Evolutionary conservation across 2,797 vertebrate species (phyloP).

Genomic region (Squalus acanthias): DNA sequence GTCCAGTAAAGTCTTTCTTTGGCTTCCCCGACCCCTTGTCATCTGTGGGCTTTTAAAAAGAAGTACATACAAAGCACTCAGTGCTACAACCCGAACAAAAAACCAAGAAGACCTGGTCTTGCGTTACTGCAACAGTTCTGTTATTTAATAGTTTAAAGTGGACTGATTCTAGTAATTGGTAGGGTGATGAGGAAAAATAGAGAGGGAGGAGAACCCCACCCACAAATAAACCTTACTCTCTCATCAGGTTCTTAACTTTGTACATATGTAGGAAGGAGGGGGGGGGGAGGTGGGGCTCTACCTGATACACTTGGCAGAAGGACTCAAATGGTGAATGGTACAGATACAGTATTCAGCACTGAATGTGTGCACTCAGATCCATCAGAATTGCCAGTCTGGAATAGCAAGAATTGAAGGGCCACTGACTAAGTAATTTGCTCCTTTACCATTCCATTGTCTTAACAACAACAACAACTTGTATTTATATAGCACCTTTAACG

Average conservation of each 20-base stretch:
- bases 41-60: background rate
- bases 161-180: background rate
- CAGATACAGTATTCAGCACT: background rate
- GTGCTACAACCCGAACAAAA: no score
- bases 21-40: background rate
- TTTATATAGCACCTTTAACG: no score
- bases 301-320: background rate
- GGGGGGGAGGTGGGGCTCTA: background rate
- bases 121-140: background rate
- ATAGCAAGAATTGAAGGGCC: no score
- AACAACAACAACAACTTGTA: no score
- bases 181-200: background rate
- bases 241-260: background rate
- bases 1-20: background rate
- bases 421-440: background rate
- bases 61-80: background rate
- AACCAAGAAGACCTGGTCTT: no score
- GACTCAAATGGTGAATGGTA: background rate
- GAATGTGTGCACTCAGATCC: background rate
- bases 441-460: no score
- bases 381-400: background rate
- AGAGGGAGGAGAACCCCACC: background rate
- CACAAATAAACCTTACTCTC: slow-evolving; percentile 6
- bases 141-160: background rate
- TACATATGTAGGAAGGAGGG: background rate